Base-by-base conservation (phyloP, 2,113 vertebrate genomes). In the Peromyscus leucopus region DNA sequence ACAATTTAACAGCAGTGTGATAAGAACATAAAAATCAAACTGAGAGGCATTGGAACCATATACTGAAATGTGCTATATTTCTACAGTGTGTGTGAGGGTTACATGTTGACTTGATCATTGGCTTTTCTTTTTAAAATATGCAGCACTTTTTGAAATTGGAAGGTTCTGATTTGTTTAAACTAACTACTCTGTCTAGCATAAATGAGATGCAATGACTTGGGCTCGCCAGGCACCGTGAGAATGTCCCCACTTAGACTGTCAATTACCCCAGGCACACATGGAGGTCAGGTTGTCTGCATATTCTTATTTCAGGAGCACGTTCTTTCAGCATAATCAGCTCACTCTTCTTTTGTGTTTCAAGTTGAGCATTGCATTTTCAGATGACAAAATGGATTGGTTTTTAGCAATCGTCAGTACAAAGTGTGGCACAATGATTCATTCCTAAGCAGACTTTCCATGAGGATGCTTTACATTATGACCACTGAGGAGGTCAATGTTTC, bases 51-150 rank as follows among this genome's bases (percentile, higher is more conserved):
- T 69, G 91, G 16, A 88, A 74, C 21, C 67, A 63, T 15, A 91
- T 79, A 59, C 59, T 95, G 79, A 91, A 95, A 93, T 33, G 19
- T 89, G 59, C 11, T n/a, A 72, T n/a, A 94, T 97, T 75, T 97
- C 67, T 87, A 59, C 7, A 31, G 13, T 51, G 51, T 89, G 59
- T 36, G 92, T 92, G 72, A 97, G 91, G 86, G 91, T 90, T 85
- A 55, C 15, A 67, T 46, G 72, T 91, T 93, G 46, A 91, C 72
- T 86, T 94, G 82, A 76, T 86, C 57, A 61, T 3, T 84, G 36
- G 11, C 83, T 82, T 87, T 76, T n/a, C 84, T 92, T 71, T 39
- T n/a, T 82, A 28, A 48, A 89, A 97, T 93, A 21, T 57, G 91
- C 82, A 96, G 79, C 16, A 80, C 80, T 63, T n/a, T 95, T 74